Base-by-base conservation (phyloP, 2,113 vertebrate species). In the Isichthys henryi region DNA sequence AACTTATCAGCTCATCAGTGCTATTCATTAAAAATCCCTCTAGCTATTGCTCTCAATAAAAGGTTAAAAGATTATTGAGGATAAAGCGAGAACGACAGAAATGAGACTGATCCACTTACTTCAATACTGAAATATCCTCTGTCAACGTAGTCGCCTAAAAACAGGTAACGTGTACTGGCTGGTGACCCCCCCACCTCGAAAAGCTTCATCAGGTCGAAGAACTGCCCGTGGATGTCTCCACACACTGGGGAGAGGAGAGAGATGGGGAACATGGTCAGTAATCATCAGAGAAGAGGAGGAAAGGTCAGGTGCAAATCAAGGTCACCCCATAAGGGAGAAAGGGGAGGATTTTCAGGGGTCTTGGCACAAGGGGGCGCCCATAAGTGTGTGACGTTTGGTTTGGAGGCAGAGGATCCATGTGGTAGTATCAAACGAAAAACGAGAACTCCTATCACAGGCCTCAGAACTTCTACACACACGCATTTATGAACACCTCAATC, bases 51-150 rank as follows among this genome's bases (percentile, higher is more conserved):
- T 3, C 15, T 48, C 82, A 84, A 48, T 46, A 46, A 80, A 17
- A 19, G 43, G 45, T 23, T 84, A n/a, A 84, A 46, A n/a, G n/a
- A 8, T 17, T 23, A 2, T 13, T 46, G 27, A 46, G 11, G 19
- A 58, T 39, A n/a, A 62, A 45, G 3, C 0, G 1, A 19, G 21
- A 21, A 27, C 2, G 45, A 86, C 23, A 31, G 84, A 58, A 86
- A 45, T 56, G 23, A 13, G 74, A 43, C 23, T 19, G 3, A 10
- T 11, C 7, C 35, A 97, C 97, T 97, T 96, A 99, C 98, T 96
- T 99, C 98, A 94, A 99, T 99, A 96, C 98, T 99, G 96, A 99
- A 99, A 96, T 99, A 99, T 92, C 98, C 98, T 98, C 98, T 97
- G 97, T 99, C 98, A 92, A 99, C 98, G 27, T 99, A 99, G 96